Percentiles rank a stretch among this genome's conserved stretches.
These are phyloP conservation scores for Leptobrachium ailaonicum DNA, from an alignment of 2,113 vertebrate species.

Conservation along the genomic window DNA sequence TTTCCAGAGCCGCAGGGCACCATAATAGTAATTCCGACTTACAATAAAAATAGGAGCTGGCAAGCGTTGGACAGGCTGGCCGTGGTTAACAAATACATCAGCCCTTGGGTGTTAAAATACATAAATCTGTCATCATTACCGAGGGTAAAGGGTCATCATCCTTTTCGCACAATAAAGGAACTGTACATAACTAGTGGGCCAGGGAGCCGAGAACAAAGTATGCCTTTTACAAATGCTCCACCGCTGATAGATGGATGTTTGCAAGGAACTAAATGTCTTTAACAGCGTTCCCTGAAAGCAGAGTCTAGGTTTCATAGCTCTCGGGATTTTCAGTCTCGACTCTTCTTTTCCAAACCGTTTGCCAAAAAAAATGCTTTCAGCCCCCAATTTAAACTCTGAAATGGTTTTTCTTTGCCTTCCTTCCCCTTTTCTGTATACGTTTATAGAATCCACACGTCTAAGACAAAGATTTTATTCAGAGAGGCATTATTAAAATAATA, in stretches of 20 bases:
- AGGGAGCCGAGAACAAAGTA: slow-evolving; percentile 65
- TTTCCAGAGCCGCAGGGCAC: slow-evolving; percentile 53
- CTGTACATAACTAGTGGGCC: slow-evolving; percentile 68
- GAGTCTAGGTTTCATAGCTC: slow-evolving; percentile 65
- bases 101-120: slow-evolving; percentile 63
- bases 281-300: slow-evolving; percentile 61
- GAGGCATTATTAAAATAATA: slow-evolving; percentile 22
- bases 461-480: slow-evolving; percentile 57
- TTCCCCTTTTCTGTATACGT: slow-evolving; percentile 49
- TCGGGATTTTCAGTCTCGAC: slow-evolving; percentile 55
- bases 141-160: slow-evolving; percentile 62
- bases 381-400: slow-evolving; percentile 55
- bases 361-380: slow-evolving; percentile 54
- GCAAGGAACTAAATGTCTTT: slow-evolving; percentile 71
- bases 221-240: slow-evolving; percentile 63
- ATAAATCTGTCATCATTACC: slow-evolving; percentile 70
- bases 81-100: slow-evolving; percentile 64
- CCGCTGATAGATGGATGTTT: slow-evolving; percentile 69
- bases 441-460: slow-evolving; percentile 29
- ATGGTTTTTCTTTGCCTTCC: slow-evolving; percentile 6
- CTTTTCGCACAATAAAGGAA: slow-evolving; percentile 61
- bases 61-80: slow-evolving; percentile 55
- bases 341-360: slow-evolving; percentile 62
- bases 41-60: slow-evolving; percentile 58
- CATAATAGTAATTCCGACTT: slow-evolving; percentile 57